Evolutionary conservation across 2,113 vertebrate species (phyloP).

Genomic region (Pholis gunnellus): DNA sequence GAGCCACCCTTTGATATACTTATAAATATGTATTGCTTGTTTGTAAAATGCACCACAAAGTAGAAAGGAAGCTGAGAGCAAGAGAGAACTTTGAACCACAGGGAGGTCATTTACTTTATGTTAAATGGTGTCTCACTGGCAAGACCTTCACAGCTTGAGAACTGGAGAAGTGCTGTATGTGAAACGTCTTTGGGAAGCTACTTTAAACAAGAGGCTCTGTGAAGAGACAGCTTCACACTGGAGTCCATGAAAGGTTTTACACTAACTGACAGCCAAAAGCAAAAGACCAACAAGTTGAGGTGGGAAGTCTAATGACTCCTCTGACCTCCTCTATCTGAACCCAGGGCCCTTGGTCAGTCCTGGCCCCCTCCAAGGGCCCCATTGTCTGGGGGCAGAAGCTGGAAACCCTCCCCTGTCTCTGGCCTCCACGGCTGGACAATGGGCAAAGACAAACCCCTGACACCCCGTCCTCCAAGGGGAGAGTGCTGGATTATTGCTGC

Average conservation of each 20-base stretch:
- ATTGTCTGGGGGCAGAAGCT: constrained; percentile 68
- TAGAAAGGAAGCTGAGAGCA: constrained; percentile 45
- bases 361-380: constrained; percentile 57
- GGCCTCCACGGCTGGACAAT: constrained; percentile 64
- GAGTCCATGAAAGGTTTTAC: background rate
- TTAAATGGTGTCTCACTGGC: constrained; percentile 20
- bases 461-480: constrained; percentile 59
- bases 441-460: constrained; percentile 68
- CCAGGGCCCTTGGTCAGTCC: constrained; percentile 31
- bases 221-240: background rate
- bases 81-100: constrained; percentile 55
- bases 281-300: constrained; percentile 36
- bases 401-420: constrained; percentile 65
- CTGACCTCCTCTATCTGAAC: constrained; percentile 43
- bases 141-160: constrained; percentile 25
- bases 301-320: constrained; percentile 57
- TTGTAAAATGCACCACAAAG: constrained; percentile 72
- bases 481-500: constrained; percentile 53
- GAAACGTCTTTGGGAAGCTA: background rate
- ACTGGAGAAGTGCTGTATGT: constrained; percentile 18
- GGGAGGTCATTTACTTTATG: constrained; percentile 66
- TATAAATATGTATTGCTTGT: constrained; percentile 78
- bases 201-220: background rate
- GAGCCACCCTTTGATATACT: constrained; percentile 74
- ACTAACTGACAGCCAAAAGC: constrained; percentile 16